Base-by-base conservation (phyloP, 2,888 invertebrate species). In the Drosophila anceps region DNA sequence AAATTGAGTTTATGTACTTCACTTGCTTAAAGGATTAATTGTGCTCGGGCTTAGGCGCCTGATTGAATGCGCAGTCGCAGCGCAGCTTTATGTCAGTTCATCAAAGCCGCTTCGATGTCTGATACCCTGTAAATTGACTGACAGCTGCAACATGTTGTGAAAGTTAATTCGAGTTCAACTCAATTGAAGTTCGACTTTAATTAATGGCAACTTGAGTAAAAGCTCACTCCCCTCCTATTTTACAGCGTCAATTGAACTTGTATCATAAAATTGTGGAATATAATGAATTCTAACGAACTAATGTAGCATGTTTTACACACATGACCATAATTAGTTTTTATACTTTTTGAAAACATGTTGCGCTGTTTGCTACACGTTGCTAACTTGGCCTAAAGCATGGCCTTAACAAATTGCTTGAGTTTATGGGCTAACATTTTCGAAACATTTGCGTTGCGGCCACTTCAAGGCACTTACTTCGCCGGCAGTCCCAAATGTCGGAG, bases 1-100 rank as follows among this genome's bases (percentile, higher is more conserved):
- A 82, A 89, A 89, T 85, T 88, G 81, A 82, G 84, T 89, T 88
- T 87, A 87, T 84, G 78, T 73, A 74, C 59, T 79, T 57, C 57
- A 71, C 77, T 78, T 73, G 71, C 78, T 75, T 63, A 61, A 75
- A 78, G 83, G 88, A 88, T 88, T 85, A 88, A 85, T 85, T 85
- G 77, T 75, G 60, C 6, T 39, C 43, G 20, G 43, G 33, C 12
- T 43, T 33, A 46, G 65, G 53, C 66, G 72, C 50, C 58, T 58
- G 70, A 74, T 80, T 77, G 82, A 81, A 78, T 82, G 83, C 76
- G 75, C 82, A 72, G 29, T 18, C 54, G 39, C 51, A 20, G 67
- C 68, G 18, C 70, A 62, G 77, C 79, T 71, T 67, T 72, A 53
- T 53, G 65, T 62, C 72, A 69, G 62, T 75, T 79, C 75, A 75